A percentile compares a stretch with the other conserved stretches of the same genome.
Evolutionary conservation across 1,140 invertebrate species (phyloP).

Genomic region (Matsumurasca onukii): DNA sequence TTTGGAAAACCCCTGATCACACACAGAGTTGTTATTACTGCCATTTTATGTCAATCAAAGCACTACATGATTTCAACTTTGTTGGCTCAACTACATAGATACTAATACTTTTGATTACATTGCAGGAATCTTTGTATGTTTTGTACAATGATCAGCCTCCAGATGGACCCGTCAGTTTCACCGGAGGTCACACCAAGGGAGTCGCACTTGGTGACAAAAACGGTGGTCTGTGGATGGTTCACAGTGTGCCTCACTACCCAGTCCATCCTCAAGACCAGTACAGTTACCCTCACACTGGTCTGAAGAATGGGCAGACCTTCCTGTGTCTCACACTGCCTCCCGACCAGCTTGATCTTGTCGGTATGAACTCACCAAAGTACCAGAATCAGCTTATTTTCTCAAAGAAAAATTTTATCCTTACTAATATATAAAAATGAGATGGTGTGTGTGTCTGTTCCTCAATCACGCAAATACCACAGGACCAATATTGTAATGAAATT

Average conservation of each 20-base stretch:
- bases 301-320: slow-evolving; percentile 80
- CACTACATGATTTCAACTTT: slow-evolving; percentile 17
- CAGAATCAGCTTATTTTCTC: background rate
- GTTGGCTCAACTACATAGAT: slow-evolving; percentile 36
- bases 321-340: slow-evolving; percentile 75
- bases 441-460: too few species aligned
- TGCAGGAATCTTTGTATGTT: slow-evolving; percentile 56
- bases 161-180: slow-evolving; percentile 48
- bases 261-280: slow-evolving; percentile 58
- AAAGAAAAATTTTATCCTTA: background rate
- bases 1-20: background rate
- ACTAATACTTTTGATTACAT: slow-evolving; percentile 42
- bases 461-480: background rate
- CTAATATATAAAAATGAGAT: background rate
- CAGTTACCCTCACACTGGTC: slow-evolving; percentile 70
- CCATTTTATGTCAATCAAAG: slow-evolving; percentile 1
- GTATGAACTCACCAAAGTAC: slow-evolving; percentile 47
- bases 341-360: slow-evolving; percentile 66
- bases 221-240: slow-evolving; percentile 85
- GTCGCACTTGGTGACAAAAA: slow-evolving; percentile 68
- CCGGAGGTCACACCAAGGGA: slow-evolving; percentile 80
- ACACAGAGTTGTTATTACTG: background rate
- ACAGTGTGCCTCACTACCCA: slow-evolving; percentile 87
- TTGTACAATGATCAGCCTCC: slow-evolving; percentile 87
- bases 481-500: background rate